Evolutionary conservation across 1,140 invertebrate genomes (phyloP).

Genomic region (Doryteuthis pealeii): DNA sequence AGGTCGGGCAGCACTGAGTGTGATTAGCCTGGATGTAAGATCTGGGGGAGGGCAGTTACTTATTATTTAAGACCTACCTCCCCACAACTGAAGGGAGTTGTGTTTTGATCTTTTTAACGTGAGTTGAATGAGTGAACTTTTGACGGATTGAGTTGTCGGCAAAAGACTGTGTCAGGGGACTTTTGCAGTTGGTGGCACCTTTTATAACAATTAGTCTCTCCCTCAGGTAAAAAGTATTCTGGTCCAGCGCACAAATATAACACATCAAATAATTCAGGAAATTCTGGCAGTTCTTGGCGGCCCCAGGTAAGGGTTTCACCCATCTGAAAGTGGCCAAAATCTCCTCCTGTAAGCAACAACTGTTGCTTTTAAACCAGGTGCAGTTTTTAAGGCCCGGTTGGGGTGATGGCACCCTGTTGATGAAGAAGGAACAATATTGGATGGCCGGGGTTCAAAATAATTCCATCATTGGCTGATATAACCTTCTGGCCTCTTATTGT

Average conservation of each 20-base stretch:
- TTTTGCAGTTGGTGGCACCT: too few species aligned
- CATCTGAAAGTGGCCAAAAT: slow-evolving; percentile 57
- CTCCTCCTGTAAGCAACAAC: slow-evolving; percentile 59
- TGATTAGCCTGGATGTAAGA: too few species aligned
- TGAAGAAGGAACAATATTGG: slow-evolving; percentile 59
- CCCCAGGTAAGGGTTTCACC: slow-evolving; percentile 58
- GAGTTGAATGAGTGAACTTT: too few species aligned
- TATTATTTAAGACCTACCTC: too few species aligned
- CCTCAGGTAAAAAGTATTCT: slow-evolving; percentile 54
- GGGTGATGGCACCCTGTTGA: slow-evolving; percentile 56
- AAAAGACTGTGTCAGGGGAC: too few species aligned
- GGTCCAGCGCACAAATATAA: slow-evolving; percentile 59
- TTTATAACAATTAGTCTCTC: slow-evolving; percentile 58
- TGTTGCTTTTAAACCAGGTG: slow-evolving; percentile 59
- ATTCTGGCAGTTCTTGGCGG: slow-evolving; percentile 51
- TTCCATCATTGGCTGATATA: not conserved
- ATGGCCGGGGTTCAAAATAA: slow-evolving; percentile 1
- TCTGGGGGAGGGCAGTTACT: too few species aligned
- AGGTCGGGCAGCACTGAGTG: too few species aligned
- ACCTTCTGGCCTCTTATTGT: not conserved
- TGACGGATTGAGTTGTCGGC: too few species aligned
- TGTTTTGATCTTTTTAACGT: too few species aligned
- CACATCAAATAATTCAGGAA: slow-evolving; percentile 61
- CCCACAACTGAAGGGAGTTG: too few species aligned
- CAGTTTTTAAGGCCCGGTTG: slow-evolving; percentile 59